A percentile compares a stretch with the other conserved stretches of the same genome.
These are phyloP conservation scores for Anhinga rufa DNA, from an alignment of 2,113 vertebrate genomes.

Conservation along the genomic window DNA sequence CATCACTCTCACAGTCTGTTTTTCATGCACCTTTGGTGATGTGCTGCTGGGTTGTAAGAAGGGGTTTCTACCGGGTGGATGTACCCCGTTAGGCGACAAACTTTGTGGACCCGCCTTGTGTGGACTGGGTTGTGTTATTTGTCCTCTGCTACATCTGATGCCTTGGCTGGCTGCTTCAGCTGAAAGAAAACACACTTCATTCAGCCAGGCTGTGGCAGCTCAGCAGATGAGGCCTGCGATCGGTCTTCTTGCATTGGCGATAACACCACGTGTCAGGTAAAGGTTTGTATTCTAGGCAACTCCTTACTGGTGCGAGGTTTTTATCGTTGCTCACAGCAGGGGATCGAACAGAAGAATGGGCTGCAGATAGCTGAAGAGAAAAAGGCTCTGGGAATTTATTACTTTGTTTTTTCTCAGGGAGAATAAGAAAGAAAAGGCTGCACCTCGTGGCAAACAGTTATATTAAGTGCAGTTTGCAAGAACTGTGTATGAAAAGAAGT, in stretches of 20 bases:
- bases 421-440: background rate
- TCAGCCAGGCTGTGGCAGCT: background rate
- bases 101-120: background rate
- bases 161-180: background rate
- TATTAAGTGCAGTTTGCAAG: background rate
- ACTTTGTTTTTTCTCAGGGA: background rate
- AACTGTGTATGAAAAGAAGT: background rate
- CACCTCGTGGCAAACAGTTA: background rate
- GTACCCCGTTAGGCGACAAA: background rate
- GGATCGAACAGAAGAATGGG: background rate
- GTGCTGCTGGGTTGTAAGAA: background rate
- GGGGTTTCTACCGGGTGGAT: background rate
- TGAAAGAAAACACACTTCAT: background rate
- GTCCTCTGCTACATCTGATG: background rate
- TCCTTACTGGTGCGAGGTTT: background rate
- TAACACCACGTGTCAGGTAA: background rate
- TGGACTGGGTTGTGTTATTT: background rate
- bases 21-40: background rate
- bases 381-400: background rate
- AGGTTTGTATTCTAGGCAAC: background rate
- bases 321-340: background rate
- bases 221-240: background rate
- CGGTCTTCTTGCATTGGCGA: background rate
- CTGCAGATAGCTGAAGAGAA: background rate
- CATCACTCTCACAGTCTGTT: background rate